A percentile compares a stretch with the other conserved stretches of the same genome.
Evolutionary conservation across 2,797 vertebrate species (phyloP).

Genomic region (Chrosomus eos): DNA sequence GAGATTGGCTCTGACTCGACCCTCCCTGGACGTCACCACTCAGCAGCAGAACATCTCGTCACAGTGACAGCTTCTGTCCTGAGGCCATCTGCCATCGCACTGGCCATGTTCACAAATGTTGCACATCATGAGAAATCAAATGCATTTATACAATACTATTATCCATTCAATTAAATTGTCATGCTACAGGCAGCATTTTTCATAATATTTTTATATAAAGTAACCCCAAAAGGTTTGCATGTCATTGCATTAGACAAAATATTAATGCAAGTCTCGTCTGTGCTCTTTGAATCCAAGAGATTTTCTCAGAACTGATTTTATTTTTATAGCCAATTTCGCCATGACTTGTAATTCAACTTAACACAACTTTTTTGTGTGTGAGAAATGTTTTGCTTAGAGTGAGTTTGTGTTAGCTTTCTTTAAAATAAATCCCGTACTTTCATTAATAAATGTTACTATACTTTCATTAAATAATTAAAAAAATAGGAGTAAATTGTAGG

Average conservation of each 20-base stretch:
- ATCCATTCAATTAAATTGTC: not conserved
- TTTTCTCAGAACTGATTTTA: not conserved
- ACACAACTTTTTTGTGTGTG: not conserved
- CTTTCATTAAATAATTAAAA: not conserved
- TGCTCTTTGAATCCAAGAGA: too few relatives aligned
- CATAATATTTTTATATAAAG: not conserved
- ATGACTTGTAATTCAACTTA: not conserved
- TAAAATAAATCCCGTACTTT: too few relatives aligned
- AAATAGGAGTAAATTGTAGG: not conserved
- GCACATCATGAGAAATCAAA: slow-evolving; percentile 5
- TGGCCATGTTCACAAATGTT: slow-evolving; percentile 19
- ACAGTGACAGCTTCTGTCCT: slow-evolving; percentile 33
- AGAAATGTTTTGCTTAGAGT: not conserved
- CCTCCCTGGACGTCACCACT: slow-evolving; percentile 28
- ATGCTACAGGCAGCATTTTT: not conserved
- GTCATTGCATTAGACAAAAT: not conserved
- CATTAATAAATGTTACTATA: too few relatives aligned
- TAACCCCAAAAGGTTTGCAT: not conserved
- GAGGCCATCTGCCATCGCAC: slow-evolving; percentile 5
- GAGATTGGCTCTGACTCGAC: slow-evolving; percentile 42
- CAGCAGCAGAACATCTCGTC: slow-evolving; percentile 14
- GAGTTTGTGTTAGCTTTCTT: not conserved
- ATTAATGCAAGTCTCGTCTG: not conserved
- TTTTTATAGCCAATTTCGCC: not conserved
- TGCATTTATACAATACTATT: not conserved